These are phyloP conservation scores for Macrochelys suwanniensis DNA, from an alignment of 2,797 vertebrate genomes.

Conservation along the genomic window DNA sequence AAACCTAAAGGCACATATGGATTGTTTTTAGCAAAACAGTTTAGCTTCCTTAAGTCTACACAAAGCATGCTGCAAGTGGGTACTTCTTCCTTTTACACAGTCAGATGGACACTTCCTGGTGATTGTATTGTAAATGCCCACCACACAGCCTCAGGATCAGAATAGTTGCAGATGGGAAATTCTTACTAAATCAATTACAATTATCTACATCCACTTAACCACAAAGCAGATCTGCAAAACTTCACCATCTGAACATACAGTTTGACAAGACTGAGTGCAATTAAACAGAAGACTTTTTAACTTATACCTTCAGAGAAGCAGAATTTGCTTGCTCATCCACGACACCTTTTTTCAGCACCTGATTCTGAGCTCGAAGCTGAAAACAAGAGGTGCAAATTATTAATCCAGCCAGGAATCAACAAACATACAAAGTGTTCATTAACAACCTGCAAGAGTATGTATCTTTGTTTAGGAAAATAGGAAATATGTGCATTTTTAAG, in stretches of 20 bases:
- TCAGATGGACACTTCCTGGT: neutral
- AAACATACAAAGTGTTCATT: neutral
- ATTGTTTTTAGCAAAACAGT: neutral
- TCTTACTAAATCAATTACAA: neutral
- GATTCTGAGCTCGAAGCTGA: constrained; percentile 98
- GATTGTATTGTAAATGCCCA: neutral
- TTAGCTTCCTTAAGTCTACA: neutral
- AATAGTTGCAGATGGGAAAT: neutral
- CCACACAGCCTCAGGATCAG: neutral
- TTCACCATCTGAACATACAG: neutral
- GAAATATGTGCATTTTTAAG: neutral
- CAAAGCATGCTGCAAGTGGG: neutral
- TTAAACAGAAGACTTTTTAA: neutral
- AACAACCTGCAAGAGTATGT: neutral
- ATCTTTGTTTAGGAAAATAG: neutral
- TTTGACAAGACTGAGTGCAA: neutral
- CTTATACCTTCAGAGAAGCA: constrained; percentile 90
- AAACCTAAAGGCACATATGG: neutral
- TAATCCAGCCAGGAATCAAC: constrained; percentile 5
- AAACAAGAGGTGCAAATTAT: constrained; percentile 54
- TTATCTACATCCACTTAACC: neutral
- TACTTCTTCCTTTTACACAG: neutral
- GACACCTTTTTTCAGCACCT: constrained; percentile 97
- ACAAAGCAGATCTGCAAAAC: neutral
- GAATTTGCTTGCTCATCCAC: constrained; percentile 96